phyloP scores from a whole-genome alignment of 1,140 invertebrate genomes.

The Drosophila oshimai region DNA sequence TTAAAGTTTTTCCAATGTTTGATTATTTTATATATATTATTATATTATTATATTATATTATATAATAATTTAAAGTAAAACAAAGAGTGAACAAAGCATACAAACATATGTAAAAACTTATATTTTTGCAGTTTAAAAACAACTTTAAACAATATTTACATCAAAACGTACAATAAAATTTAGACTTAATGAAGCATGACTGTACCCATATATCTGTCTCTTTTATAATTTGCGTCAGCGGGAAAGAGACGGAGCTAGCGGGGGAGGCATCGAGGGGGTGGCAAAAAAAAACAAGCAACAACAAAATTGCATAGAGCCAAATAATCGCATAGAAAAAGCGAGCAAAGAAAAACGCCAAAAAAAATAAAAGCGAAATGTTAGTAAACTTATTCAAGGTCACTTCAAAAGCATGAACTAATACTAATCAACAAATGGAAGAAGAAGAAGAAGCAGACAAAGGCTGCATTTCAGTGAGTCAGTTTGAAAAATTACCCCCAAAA shows the following conservation, averaged over 20 bases:
- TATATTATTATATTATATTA: too few relatives aligned
- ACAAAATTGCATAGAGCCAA: conserved; percentile 27
- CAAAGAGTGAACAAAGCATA: too few relatives aligned
- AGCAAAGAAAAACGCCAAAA: conserved; percentile 25
- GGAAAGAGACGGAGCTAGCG: not conserved
- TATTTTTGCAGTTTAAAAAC: too few relatives aligned
- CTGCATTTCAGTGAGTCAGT: conserved; percentile 23
- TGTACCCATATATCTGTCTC: conserved; percentile 23
- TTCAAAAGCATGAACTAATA: conserved; percentile 71
- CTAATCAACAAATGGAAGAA: conserved; percentile 26
- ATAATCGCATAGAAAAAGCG: conserved; percentile 35
- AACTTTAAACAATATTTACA: too few relatives aligned
- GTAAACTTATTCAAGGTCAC: conserved; percentile 78
- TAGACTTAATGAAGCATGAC: not conserved
- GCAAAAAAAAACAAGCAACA: conserved; percentile 4
- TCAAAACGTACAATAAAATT: not conserved
- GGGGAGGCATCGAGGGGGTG: not conserved
- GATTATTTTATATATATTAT: too few relatives aligned
- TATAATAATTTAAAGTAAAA: too few relatives aligned
- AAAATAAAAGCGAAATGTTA: conserved; percentile 64
- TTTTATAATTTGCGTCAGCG: conserved; percentile 28
- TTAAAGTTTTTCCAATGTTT: too few relatives aligned
- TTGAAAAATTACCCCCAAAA: not conserved
- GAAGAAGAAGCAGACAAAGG: not conserved
- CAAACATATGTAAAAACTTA: too few relatives aligned